Evolutionary conservation across 2,888 invertebrate species (phyloP).

Genomic region (Acanthosoma haemorrhoidale): DNA sequence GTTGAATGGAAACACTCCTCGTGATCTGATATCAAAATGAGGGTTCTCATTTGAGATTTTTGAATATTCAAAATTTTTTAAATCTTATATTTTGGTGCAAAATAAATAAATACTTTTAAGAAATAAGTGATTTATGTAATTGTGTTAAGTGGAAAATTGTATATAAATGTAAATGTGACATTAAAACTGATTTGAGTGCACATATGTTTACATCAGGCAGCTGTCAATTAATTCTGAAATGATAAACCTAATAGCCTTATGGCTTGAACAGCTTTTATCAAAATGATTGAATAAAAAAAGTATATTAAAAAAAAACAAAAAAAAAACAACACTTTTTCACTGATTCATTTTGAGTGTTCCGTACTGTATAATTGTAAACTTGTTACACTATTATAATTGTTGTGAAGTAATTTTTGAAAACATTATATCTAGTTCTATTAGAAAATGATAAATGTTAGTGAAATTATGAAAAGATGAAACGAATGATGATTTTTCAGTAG

Average conservation of each 20-base stretch:
- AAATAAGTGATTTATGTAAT: neutral
- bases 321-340: neutral
- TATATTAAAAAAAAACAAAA: neutral
- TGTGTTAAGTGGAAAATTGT: neutral
- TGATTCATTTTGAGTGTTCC: neutral
- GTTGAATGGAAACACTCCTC: neutral
- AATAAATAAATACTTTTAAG: neutral
- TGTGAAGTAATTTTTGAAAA: neutral
- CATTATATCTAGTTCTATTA: neutral
- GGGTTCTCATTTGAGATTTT: neutral
- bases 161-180: neutral
- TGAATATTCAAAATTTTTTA: constrained; percentile 1
- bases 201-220: constrained; percentile 7
- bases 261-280: neutral
- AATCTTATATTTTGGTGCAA: neutral
- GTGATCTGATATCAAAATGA: neutral
- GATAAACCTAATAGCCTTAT: neutral
- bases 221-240: constrained; percentile 22
- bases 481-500: neutral
- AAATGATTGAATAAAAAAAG: neutral
- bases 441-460: neutral
- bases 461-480: neutral
- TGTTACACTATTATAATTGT: constrained; percentile 1
- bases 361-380: neutral
- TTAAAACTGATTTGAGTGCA: neutral